Conservation (phyloP, 2,113 vertebrate genomes). For the Tauraco erythrolophus region DNA sequence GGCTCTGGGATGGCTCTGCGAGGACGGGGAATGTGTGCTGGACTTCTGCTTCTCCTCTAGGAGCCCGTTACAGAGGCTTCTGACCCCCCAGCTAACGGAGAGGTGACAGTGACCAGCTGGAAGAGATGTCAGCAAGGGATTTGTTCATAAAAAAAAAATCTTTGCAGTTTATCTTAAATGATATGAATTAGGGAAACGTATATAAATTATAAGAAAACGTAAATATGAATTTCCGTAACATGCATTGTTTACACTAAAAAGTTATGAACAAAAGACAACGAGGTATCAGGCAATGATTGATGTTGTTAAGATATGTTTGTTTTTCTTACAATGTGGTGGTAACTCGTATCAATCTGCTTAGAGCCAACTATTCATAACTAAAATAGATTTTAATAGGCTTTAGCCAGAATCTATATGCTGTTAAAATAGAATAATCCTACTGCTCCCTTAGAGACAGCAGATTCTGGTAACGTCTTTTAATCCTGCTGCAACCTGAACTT, state of each 20-base stretch:
- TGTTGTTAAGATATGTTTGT: not conserved
- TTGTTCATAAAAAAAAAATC: no score
- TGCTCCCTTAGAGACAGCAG: not conserved
- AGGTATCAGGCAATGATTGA: not conserved
- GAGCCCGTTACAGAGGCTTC: not conserved
- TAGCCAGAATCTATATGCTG: not conserved
- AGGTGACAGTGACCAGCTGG: not conserved
- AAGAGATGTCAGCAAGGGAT: not conserved
- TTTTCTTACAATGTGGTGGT: not conserved
- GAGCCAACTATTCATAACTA: not conserved
- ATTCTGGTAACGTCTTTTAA: not conserved
- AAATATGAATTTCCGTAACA: fast-evolving
- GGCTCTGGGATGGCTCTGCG: fast-evolving
- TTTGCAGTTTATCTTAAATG: not conserved
- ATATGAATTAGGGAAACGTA: not conserved
- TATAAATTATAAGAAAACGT: not conserved
- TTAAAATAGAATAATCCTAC: not conserved
- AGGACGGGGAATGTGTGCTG: fast-evolving
- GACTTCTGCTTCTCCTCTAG: not conserved
- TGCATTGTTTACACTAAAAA: not conserved
- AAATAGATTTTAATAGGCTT: not conserved
- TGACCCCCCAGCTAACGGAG: fast-evolving
- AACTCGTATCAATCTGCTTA: not conserved
- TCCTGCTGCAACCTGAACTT: not conserved
- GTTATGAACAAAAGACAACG: not conserved